These are phyloP conservation scores for Meriones unguiculatus DNA, from an alignment of 2,113 vertebrate species.

Conservation along the genomic window DNA sequence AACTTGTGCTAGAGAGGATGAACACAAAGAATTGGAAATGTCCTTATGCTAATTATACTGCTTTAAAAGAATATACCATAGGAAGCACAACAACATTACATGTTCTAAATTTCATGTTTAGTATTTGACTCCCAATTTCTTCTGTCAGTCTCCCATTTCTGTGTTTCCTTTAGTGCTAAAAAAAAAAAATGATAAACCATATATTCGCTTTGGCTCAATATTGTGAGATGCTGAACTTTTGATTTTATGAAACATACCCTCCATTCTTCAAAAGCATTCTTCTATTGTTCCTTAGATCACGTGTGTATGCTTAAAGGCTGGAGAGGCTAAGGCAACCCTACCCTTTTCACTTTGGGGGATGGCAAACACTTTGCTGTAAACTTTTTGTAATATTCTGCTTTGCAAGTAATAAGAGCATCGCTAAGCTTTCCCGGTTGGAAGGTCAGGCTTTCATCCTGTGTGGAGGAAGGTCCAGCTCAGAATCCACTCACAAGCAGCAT, in stretches of 20 bases:
- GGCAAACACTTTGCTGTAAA: slow-evolving; percentile 38
- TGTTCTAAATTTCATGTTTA: slow-evolving; percentile 12
- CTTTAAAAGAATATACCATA: not conserved
- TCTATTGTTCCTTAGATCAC: slow-evolving; percentile 33
- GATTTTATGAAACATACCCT: slow-evolving; percentile 25
- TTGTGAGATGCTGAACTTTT: slow-evolving; percentile 43
- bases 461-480: not conserved
- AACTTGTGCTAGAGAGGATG: not conserved
- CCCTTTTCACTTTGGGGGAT: slow-evolving; percentile 18
- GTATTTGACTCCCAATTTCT: not conserved
- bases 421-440: not conserved
- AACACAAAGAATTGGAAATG: slow-evolving; percentile 52
- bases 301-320: not conserved
- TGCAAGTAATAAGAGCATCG: slow-evolving; percentile 29
- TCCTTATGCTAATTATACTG: not conserved
- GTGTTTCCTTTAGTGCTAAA: slow-evolving; percentile 11
- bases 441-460: not conserved
- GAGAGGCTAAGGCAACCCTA: not conserved
- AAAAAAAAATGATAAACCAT: not conserved
- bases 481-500: not conserved
- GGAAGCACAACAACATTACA: not conserved
- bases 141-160: not conserved
- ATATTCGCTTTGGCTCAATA: slow-evolving; percentile 3
- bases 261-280: not conserved
- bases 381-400: slow-evolving; percentile 24